Evolutionary conservation across 2,797 vertebrate species (phyloP), one percentile per base, ranked within the genome.

Genomic region (Iguana delicatissima): DNA sequence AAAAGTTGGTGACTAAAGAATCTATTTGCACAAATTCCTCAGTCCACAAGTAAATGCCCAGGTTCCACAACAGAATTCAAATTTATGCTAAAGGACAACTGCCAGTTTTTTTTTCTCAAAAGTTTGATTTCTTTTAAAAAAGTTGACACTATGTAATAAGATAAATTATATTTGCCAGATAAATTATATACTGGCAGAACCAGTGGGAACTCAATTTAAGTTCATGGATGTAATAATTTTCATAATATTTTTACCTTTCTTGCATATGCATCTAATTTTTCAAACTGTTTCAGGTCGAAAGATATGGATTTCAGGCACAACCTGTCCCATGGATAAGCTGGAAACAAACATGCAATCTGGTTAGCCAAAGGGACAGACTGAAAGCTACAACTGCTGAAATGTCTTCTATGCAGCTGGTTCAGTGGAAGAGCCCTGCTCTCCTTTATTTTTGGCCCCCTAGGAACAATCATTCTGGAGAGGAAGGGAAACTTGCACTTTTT

Each of bases 251-350:
- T 93, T 97, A 98, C 98, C 97, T 98, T 96, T 95, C 95, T 96
- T 67, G 97, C 97, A 1, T 97, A 97, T 87, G 92, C 90, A 92
- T 98, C 98, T 94, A 98, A 91, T 88, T 97, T 96, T 93, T 97
- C 89, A 93, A 98, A 97, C 81, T 97, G 94, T 92, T 90, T 93
- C 93, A 97, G 94, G 90, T 98, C 97, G 77, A 98, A 91, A 29
- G 96, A 57, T 93, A 98, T 93, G 93, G 98, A 98, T 93, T 98
- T 98, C 92, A 98, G 93, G 92, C 96, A 96, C 92, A 96, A 97
- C 79, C 95, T 96, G 93, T 98, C 97, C 98, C 98, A 98, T 22
- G 98, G 98, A 90, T 98, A 98, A 35, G 73, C 98, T 98, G 93
- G 80, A 92, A 94, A 96, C 85, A 96, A 93, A 95, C 0, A 0